Conservation (phyloP, 2,797 vertebrate genomes). For the Chiroxiphia lanceolata region DNA sequence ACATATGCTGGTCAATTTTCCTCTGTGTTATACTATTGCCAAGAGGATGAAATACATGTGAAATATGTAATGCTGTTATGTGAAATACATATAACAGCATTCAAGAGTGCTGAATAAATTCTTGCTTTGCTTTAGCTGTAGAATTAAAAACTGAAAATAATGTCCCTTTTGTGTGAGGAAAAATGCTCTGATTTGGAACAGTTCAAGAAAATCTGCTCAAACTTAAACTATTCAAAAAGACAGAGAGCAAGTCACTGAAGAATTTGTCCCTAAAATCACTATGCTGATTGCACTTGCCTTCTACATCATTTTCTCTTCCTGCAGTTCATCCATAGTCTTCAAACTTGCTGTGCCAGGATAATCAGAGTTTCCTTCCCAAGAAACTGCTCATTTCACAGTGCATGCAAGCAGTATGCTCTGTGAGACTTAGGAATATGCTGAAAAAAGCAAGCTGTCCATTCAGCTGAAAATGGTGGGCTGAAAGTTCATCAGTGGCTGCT, state of each 20-base stretch:
- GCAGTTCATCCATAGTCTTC: neutral
- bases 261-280: neutral
- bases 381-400: neutral
- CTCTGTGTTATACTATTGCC: neutral
- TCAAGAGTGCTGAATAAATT: neutral
- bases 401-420: neutral
- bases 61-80: neutral
- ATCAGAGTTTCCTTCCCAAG: neutral
- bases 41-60: neutral
- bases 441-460: neutral
- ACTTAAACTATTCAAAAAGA: neutral
- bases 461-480: neutral
- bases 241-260: neutral
- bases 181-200: neutral
- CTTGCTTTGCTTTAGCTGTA: neutral
- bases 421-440: neutral
- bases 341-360: neutral
- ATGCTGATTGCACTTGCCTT: neutral
- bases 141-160: neutral
- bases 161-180: neutral
- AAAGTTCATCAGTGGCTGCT: neutral
- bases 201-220: neutral
- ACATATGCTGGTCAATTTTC: neutral
- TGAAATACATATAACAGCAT: neutral
- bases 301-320: neutral